Conservation (phyloP, 1,140 invertebrate species). For the Lucilia sericata region DNA sequence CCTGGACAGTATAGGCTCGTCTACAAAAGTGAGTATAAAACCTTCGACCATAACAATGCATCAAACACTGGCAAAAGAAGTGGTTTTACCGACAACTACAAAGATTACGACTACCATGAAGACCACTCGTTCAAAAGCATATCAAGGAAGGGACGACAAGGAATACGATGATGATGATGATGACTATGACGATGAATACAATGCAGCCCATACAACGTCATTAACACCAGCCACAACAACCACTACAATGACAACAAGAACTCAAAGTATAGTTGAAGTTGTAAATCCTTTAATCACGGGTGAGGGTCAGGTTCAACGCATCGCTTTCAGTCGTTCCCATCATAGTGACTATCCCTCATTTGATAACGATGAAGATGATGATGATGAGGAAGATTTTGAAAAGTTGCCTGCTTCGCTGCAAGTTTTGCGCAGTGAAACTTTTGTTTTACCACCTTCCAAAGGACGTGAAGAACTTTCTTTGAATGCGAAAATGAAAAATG, state of each 20-base stretch:
- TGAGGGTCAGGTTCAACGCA: conserved; percentile 61
- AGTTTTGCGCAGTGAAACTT: conserved; percentile 62
- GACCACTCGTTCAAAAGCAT: not conserved
- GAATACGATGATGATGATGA: not conserved
- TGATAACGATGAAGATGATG: conserved; percentile 46
- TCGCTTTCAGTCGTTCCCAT: conserved; percentile 57
- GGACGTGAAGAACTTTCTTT: conserved; percentile 61
- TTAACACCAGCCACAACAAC: not conserved
- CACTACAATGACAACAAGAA: not conserved
- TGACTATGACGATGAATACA: not conserved
- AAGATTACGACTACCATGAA: not conserved
- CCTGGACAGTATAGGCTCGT: conserved; percentile 59
- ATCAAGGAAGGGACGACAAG: not conserved
- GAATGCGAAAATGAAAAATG: conserved; percentile 69
- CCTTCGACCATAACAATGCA: conserved; percentile 58
- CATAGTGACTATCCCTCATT: conserved; percentile 54
- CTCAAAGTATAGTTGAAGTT: conserved; percentile 65
- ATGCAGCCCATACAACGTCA: not conserved
- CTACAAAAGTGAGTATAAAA: conserved; percentile 62
- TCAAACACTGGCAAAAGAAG: conserved; percentile 64
- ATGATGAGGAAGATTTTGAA: conserved; percentile 47
- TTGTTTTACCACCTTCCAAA: conserved; percentile 55
- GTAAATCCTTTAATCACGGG: conserved; percentile 65
- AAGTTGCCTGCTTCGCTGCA: conserved; percentile 18
- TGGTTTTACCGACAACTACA: conserved; percentile 35